phyloP scores from a whole-genome alignment of 1,140 invertebrate genomes.

The Drosophila ercepeae region DNA sequence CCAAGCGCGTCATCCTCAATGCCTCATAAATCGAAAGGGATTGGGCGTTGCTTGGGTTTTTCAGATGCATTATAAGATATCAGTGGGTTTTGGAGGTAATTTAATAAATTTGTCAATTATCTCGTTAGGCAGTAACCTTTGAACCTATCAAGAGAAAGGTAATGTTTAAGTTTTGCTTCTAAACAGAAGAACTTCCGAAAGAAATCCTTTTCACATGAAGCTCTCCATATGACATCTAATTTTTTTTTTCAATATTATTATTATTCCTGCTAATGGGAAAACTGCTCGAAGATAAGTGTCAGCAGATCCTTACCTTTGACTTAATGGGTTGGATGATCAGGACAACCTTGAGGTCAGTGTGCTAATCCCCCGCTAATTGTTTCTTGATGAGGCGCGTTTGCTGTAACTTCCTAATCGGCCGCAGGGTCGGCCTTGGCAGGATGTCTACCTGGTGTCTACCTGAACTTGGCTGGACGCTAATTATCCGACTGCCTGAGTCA shows the following conservation, averaged over 20 bases:
- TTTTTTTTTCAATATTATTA: neutral
- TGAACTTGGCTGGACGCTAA: slow-evolving; percentile 46
- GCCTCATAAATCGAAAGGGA: slow-evolving; percentile 68
- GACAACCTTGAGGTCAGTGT: slow-evolving; percentile 21
- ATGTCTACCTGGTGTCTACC: slow-evolving; percentile 35
- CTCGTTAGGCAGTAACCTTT: neutral
- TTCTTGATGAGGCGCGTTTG: slow-evolving; percentile 63
- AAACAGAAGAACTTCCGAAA: too few relatives aligned
- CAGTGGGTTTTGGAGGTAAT: neutral
- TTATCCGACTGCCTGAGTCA: slow-evolving; percentile 57
- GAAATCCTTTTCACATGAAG: too few relatives aligned
- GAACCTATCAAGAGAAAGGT: too few relatives aligned
- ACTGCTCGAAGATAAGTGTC: slow-evolving; percentile 6
- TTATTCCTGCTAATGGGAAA: slow-evolving; percentile 13
- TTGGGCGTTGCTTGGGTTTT: slow-evolving; percentile 6
- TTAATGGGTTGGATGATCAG: slow-evolving; percentile 28
- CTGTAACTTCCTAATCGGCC: slow-evolving; percentile 39
- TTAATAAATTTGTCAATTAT: neutral
- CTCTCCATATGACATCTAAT: too few relatives aligned
- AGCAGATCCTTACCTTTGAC: slow-evolving; percentile 11
- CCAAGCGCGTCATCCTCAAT: slow-evolving; percentile 14
- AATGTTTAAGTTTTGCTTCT: neutral
- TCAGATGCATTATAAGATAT: neutral
- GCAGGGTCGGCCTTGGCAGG: slow-evolving; percentile 20
- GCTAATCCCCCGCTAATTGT: slow-evolving; percentile 73